Percentiles rank a stretch among this genome's conserved stretches.
Conservation (phyloP, 2,797 vertebrate species). For the Anguilla anguilla region DNA sequence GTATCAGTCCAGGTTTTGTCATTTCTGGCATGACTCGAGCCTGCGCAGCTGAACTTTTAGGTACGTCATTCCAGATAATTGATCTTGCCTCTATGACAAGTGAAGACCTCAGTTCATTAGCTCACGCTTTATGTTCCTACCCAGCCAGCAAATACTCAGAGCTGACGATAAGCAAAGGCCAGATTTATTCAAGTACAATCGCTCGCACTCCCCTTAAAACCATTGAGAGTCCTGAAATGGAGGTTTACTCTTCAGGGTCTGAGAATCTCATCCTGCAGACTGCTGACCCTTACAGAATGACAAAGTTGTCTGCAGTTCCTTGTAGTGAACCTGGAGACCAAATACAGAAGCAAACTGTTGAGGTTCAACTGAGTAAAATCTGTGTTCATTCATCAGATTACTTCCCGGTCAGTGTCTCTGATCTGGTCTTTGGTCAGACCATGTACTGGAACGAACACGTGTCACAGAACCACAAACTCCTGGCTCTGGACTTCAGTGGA, state of each 20-base stretch:
- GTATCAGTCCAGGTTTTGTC: conserved; percentile 77
- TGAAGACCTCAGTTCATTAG: conserved; percentile 73
- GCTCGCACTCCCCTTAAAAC: conserved; percentile 56
- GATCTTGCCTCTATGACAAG: conserved; percentile 71
- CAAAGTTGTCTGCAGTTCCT: conserved; percentile 65
- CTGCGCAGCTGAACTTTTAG: conserved; percentile 71
- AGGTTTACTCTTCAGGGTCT: conserved; percentile 26
- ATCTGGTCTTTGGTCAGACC: conserved; percentile 74
- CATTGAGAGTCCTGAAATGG: conserved; percentile 20
- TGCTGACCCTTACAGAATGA: conserved; percentile 68
- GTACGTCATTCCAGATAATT: conserved; percentile 71
- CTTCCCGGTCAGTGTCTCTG: conserved; percentile 78
- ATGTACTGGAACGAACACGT: conserved; percentile 81
- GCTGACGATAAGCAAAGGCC: conserved; percentile 74
- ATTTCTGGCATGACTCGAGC: conserved; percentile 80
- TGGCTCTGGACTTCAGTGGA: conserved; percentile 82
- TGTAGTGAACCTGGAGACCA: conserved; percentile 23
- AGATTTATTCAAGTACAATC: conserved; percentile 64
- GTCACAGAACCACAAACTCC: conserved; percentile 68
- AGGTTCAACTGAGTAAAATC: conserved; percentile 75
- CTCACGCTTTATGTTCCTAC: conserved; percentile 65
- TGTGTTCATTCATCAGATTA: conserved; percentile 84
- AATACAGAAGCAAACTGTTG: conserved; percentile 59
- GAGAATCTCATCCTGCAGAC: conserved; percentile 71
- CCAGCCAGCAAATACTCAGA: conserved; percentile 69